Conservation (phyloP, 2,888 invertebrate species). For the Esperia sulphurella region DNA sequence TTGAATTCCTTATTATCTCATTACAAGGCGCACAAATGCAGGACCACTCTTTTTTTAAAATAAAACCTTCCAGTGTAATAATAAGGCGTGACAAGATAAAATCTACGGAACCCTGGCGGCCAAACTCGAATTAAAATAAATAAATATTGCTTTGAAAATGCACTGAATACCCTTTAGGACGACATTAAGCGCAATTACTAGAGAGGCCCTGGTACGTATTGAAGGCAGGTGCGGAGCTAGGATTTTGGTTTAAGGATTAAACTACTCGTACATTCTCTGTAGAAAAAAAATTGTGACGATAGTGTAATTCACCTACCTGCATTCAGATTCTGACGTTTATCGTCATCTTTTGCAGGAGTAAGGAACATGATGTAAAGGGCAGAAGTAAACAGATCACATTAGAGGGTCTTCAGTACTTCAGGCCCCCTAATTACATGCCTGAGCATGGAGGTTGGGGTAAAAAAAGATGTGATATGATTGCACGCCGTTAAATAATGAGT, state of each 20-base stretch:
- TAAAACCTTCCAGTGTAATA: conserved; percentile 52
- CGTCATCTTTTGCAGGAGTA: too few relatives aligned
- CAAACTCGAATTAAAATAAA: conserved; percentile 65
- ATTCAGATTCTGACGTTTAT: too few relatives aligned
- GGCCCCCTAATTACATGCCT: too few relatives aligned
- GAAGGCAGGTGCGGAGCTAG: too few relatives aligned
- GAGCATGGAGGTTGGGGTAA: neutral
- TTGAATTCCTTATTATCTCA: conserved; percentile 42
- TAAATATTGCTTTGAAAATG: conserved; percentile 67
- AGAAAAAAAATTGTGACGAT: too few relatives aligned
- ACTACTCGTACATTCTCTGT: too few relatives aligned
- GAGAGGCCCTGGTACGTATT: conserved; percentile 43
- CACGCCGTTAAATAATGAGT: conserved; percentile 34
- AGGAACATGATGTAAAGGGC: too few relatives aligned
- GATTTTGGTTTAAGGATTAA: too few relatives aligned
- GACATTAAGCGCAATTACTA: conserved; percentile 69
- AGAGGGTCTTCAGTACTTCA: too few relatives aligned
- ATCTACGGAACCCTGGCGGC: conserved; percentile 59
- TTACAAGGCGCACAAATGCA: conserved; percentile 51
- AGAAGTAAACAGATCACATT: too few relatives aligned
- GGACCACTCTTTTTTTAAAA: conserved; percentile 40
- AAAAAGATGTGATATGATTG: conserved; percentile 1
- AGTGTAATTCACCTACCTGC: too few relatives aligned
- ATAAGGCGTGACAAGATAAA: conserved; percentile 72
- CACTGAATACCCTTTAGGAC: conserved; percentile 66